Percentiles rank a stretch among this genome's conserved stretches.
These are phyloP conservation scores for Hoplostethus atlanticus DNA, from an alignment of 2,797 vertebrate genomes.

Conservation along the genomic window DNA sequence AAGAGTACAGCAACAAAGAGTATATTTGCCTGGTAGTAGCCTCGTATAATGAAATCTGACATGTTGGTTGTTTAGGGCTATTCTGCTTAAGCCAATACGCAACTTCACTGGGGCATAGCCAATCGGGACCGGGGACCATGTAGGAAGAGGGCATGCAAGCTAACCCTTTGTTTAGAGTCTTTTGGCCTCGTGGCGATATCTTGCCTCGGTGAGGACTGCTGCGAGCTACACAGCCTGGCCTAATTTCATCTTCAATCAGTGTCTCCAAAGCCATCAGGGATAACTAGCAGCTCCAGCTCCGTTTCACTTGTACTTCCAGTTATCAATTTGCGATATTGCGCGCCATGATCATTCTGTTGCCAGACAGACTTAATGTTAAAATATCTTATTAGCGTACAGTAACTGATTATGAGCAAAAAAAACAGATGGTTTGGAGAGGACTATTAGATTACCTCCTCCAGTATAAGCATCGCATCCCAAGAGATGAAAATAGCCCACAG, in stretches of 20 bases:
- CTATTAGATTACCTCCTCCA: conserved; percentile 65
- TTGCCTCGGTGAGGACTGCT: conserved; percentile 67
- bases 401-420: conserved; percentile 53
- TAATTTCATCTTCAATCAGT: conserved; percentile 86
- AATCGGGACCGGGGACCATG: conserved; percentile 68
- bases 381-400: conserved; percentile 19
- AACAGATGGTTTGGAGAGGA: conserved; percentile 67
- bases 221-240: conserved; percentile 71
- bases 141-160: conserved; percentile 67
- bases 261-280: conserved; percentile 73
- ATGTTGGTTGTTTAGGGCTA: conserved; percentile 75
- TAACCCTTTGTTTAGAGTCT: conserved; percentile 80
- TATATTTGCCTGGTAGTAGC: conserved; percentile 48
- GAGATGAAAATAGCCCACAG: conserved; percentile 72
- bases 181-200: conserved; percentile 73
- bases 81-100: conserved; percentile 77
- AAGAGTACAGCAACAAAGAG: conserved; percentile 34
- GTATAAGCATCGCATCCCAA: conserved; percentile 50
- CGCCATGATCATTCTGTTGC: conserved; percentile 25
- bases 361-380: conserved; percentile 15
- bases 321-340: conserved; percentile 50
- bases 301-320: conserved; percentile 56
- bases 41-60: conserved; percentile 79
- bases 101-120: conserved; percentile 75
- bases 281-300: conserved; percentile 58